Evolutionary conservation across 1,140 invertebrate genomes (phyloP).

Genomic region (Dreissena rostriformis): DNA sequence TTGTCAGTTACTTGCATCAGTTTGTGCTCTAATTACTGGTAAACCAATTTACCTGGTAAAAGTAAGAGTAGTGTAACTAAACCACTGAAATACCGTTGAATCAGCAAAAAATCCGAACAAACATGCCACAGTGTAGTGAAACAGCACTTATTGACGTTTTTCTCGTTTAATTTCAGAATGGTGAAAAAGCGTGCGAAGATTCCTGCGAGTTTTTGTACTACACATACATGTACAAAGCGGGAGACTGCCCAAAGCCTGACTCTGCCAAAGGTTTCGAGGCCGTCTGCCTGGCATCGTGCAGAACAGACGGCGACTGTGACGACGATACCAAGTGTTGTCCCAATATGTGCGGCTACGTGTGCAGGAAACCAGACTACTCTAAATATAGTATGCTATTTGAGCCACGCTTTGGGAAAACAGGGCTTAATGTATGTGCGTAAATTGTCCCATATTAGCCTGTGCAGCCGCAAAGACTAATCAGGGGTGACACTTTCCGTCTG

Average conservation of each 20-base stretch:
- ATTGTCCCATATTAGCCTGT: too few relatives aligned
- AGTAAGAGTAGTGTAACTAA: too few relatives aligned
- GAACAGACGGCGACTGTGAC: constrained; percentile 40
- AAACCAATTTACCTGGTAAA: too few relatives aligned
- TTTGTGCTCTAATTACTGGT: too few relatives aligned
- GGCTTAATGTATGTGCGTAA: not conserved
- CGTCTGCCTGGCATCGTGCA: constrained; percentile 41
- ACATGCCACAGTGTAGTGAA: too few relatives aligned
- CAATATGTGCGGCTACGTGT: constrained; percentile 50
- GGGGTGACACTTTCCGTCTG: too few relatives aligned
- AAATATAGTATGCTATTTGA: constrained; percentile 33
- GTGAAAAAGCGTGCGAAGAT: constrained; percentile 44
- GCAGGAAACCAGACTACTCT: constrained; percentile 42
- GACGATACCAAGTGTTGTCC: constrained; percentile 48
- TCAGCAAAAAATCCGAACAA: too few relatives aligned
- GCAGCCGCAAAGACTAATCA: too few relatives aligned
- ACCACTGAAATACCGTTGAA: too few relatives aligned
- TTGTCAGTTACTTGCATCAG: too few relatives aligned
- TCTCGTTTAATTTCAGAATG: constrained; percentile 20
- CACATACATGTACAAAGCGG: constrained; percentile 28
- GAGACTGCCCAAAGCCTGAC: constrained; percentile 40
- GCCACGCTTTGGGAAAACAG: not conserved
- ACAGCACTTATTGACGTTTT: not conserved
- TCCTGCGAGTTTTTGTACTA: constrained; percentile 51
- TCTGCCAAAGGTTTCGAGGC: constrained; percentile 52